These are phyloP conservation scores for Engraulis encrasicolus DNA, from an alignment of 2,113 vertebrate species.

Conservation along the genomic window DNA sequence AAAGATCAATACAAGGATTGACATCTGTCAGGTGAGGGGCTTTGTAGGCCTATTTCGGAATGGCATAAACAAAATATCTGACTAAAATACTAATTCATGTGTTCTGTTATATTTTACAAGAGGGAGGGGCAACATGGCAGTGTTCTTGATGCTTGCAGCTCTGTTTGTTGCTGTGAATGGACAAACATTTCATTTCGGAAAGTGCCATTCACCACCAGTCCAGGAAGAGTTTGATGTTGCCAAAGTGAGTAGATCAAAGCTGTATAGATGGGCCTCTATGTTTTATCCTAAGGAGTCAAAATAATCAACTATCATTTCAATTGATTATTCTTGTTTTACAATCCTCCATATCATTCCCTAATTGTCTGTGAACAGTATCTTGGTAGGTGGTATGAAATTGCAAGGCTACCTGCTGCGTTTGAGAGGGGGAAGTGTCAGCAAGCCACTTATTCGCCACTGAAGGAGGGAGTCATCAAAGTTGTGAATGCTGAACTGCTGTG, in stretches of 20 bases:
- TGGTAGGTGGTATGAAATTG: conserved; percentile 64
- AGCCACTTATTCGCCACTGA: conserved; percentile 48
- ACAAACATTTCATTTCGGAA: conserved; percentile 49
- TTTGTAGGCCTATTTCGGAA: too few relatives aligned
- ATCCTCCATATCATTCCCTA: background rate
- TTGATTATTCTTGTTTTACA: background rate
- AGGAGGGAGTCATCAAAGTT: conserved; percentile 53
- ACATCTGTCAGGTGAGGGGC: background rate
- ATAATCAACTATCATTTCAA: background rate
- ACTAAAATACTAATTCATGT: background rate
- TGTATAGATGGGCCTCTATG: background rate
- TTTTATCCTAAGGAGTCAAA: background rate
- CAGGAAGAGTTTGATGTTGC: conserved; percentile 54
- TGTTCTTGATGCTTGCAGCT: conserved; percentile 31
- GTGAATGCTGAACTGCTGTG: conserved; percentile 57
- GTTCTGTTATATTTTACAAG: background rate
- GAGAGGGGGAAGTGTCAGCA: conserved; percentile 58
- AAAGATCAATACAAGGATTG: background rate
- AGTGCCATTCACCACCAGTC: conserved; percentile 32
- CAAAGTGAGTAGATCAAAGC: conserved; percentile 38
- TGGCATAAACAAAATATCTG: too few relatives aligned
- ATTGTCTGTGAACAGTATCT: conserved; percentile 51
- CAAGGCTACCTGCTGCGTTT: conserved; percentile 59
- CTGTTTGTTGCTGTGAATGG: conserved; percentile 11
- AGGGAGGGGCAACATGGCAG: background rate